Evolutionary conservation across 1,140 invertebrate species (phyloP).

Genomic region (Meteorus sp.): DNA sequence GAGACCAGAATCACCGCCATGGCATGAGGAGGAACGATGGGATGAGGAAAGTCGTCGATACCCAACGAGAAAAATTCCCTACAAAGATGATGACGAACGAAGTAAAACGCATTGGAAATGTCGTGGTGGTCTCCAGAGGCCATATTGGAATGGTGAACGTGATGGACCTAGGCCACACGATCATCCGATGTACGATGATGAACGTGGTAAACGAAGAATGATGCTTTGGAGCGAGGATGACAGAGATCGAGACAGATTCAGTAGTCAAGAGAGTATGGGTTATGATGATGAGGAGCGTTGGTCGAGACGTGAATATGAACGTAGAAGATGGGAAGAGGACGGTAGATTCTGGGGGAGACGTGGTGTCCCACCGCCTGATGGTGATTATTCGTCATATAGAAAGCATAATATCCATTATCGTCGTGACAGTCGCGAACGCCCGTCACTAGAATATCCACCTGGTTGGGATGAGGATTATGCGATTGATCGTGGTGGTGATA

Average conservation of each 20-base stretch:
- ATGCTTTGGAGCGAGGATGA: conserved; percentile 53
- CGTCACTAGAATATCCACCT: conserved; percentile 43
- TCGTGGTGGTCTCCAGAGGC: conserved; percentile 43
- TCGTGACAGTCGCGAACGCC: conserved; percentile 41
- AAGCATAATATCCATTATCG: conserved; percentile 47
- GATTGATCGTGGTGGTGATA: conserved; percentile 34
- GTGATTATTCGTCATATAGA: conserved; percentile 36
- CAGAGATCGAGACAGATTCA: conserved; percentile 48
- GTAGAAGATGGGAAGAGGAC: conserved; percentile 50
- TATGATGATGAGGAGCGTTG: conserved; percentile 55
- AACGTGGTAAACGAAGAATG: conserved; percentile 48
- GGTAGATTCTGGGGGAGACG: conserved; percentile 45
- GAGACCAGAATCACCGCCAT: conserved; percentile 40
- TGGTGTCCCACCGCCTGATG: conserved; percentile 12
- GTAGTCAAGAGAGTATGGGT: conserved; percentile 61
- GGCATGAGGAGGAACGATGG: conserved; percentile 52
- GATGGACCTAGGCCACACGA: conserved; percentile 25
- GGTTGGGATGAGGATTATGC: conserved; percentile 42
- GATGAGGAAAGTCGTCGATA: conserved; percentile 52
- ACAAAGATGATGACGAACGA: conserved; percentile 54
- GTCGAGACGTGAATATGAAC: conserved; percentile 51
- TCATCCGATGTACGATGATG: conserved; percentile 51
- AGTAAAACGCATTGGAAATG: conserved; percentile 53
- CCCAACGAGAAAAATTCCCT: conserved; percentile 42
- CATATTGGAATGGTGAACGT: conserved; percentile 42